Base-by-base conservation (phyloP, 2,888 invertebrate genomes). In the Cerceris ruficornis region DNA sequence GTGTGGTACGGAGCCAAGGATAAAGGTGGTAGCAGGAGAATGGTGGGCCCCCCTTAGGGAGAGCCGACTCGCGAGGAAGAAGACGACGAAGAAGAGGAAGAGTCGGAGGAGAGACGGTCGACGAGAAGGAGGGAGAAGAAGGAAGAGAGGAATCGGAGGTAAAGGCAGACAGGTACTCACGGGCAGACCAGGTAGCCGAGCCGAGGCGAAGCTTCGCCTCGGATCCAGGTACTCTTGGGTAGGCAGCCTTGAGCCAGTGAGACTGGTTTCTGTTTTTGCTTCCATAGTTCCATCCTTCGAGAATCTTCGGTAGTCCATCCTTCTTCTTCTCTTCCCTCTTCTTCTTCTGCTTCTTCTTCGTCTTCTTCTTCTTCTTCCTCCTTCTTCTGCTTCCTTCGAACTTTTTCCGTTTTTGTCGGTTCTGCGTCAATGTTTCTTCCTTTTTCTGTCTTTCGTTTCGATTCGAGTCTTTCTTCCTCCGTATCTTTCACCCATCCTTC, bases 191-290 rank as follows among this genome's bases (percentile, higher is more conserved):
- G 85, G 84, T 84, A 85, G 81, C 73, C 69, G 59, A 73, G 75
- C 65, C 69, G 74, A 68, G 81, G 62, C 9, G 7, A n/a, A n/a
- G 8, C 8, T 41, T 64, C 64, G 64, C 42, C 66, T 55, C 55
- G 55, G 81, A 75, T 76, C 79, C 80, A 73, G 79, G 80, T 62
- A 68, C 72, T 76, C 75, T 67, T 72, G 74, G 81, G 78, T 78
- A 87, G 87, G 87, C 92, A 92, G 91, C 92, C 92, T 92, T 92
- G 92, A 92, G 91, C 90, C 91, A 90, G 88, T 90, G 91, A 91
- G 92, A 92, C 92, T 91, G 92, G 92, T 91, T 86, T 86, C 86
- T 86, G 89, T 89, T 92, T 92, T 92, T 92, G 90, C 92, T 90
- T 90, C 90, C 89, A 91, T 89, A 89, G 89, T 89, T 89, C 87